These are phyloP conservation scores for Chionis minor DNA, from an alignment of 2,113 vertebrate genomes.

Conservation along the genomic window DNA sequence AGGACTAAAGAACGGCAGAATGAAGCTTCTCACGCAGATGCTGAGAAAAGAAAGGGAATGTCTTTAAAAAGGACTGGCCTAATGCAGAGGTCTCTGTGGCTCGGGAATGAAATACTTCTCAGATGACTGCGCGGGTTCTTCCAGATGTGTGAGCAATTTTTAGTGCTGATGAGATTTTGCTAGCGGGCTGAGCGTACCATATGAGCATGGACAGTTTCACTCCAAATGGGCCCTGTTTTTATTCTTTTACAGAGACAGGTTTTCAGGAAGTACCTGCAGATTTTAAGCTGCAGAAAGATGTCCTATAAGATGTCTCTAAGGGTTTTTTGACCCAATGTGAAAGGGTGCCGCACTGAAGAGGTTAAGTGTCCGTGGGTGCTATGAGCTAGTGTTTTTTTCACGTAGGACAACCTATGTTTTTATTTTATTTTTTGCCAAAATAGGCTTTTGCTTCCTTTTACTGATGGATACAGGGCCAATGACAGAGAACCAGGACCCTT, in stretches of 20 bases:
- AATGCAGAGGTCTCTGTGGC: background rate
- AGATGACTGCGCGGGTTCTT: background rate
- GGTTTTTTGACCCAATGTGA: background rate
- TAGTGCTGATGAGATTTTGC: constrained; percentile 9
- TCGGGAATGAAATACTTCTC: background rate
- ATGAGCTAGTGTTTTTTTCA: background rate
- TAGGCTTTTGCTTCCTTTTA: background rate
- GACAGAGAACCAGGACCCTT: background rate
- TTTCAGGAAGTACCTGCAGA: background rate
- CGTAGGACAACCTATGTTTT: background rate
- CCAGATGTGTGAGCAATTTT: constrained; percentile 52
- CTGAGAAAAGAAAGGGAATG: background rate
- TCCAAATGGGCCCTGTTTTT: background rate
- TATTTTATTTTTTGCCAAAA: background rate
- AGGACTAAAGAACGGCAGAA: background rate
- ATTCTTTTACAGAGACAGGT: background rate
- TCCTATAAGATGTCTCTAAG: background rate
- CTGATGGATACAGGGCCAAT: background rate
- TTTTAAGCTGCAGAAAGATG: background rate
- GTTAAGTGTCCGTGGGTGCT: background rate
- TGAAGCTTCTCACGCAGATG: background rate
- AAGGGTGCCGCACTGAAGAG: fast-evolving
- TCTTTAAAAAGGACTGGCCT: background rate
- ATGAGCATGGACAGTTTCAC: background rate
- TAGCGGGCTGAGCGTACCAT: background rate